Conservation (phyloP, 2,888 invertebrate genomes). For the Pasiphila rectangulata region DNA sequence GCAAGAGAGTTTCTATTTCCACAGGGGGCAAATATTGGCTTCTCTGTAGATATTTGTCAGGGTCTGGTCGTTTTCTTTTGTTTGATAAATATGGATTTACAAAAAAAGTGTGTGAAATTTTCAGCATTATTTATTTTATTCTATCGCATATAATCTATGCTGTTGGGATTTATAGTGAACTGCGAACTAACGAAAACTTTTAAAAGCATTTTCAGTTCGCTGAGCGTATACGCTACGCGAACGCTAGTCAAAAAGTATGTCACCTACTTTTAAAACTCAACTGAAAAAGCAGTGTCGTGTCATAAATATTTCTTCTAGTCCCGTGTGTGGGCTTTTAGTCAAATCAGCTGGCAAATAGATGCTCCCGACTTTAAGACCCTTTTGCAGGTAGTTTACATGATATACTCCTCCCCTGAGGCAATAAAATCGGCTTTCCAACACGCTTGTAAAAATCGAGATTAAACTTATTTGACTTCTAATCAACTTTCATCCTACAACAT, state of each 20-base stretch:
- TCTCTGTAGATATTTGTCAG: too few species aligned
- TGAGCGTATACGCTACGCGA: constrained; percentile 4
- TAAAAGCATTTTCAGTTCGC: constrained; percentile 18
- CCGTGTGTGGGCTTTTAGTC: constrained; percentile 33
- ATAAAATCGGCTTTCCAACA: constrained; percentile 28
- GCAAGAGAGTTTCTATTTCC: background rate
- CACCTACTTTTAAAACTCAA: constrained; percentile 23
- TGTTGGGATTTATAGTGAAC: background rate
- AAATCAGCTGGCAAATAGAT: constrained; percentile 29
- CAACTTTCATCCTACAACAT: constrained; percentile 21
- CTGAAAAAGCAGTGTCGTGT: constrained; percentile 9
- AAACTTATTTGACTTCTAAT: constrained; percentile 18
- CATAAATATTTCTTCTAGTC: constrained; percentile 8
- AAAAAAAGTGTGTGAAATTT: too few species aligned
- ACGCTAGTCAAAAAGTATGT: constrained; percentile 16
- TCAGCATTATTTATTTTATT: too few species aligned
- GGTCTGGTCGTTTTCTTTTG: too few species aligned
- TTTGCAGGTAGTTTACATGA: constrained; percentile 23
- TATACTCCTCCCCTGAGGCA: constrained; percentile 31
- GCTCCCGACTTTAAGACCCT: constrained; percentile 26
- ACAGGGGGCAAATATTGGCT: too few species aligned
- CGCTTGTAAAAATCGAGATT: constrained; percentile 9
- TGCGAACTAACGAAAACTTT: constrained; percentile 5
- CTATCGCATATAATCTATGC: too few species aligned
- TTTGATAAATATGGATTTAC: too few species aligned